phyloP scores from a whole-genome alignment of 2,888 invertebrate genomes.

The Temnothorax rugatulus region DNA sequence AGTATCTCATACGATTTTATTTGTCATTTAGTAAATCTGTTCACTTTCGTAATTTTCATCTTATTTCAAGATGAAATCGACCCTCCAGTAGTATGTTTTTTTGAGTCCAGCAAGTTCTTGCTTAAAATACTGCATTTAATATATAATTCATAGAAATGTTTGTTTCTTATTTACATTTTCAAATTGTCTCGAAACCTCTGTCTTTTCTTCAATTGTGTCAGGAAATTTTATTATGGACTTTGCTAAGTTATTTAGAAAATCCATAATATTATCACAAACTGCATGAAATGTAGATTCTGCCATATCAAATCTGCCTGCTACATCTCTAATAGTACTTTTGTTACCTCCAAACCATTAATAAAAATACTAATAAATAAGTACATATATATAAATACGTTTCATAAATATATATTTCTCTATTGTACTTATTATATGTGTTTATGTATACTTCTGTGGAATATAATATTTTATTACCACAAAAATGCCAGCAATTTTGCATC shows the following conservation, averaged over 20 bases:
- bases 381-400: too few species aligned
- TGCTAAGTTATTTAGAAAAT: constrained; percentile 14
- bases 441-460: neutral
- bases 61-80: too few species aligned
- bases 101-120: neutral
- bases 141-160: neutral
- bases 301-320: constrained; percentile 17
- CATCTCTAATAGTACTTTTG: constrained; percentile 12
- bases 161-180: constrained; percentile 20
- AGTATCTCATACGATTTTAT: too few species aligned
- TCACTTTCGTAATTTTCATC: too few species aligned
- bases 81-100: too few species aligned
- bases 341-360: constrained; percentile 31
- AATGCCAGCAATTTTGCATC: constrained; percentile 9
- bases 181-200: neutral
- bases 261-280: constrained; percentile 8
- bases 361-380: neutral
- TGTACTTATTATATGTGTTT: neutral
- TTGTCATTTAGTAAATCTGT: too few species aligned
- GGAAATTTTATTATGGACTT: neutral
- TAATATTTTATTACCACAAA: neutral
- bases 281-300: constrained; percentile 15
- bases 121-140: constrained; percentile 1
- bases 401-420: too few species aligned
- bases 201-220: neutral